Conservation (phyloP, 2,888 invertebrate species). For the Tetrapedia diversipes region DNA sequence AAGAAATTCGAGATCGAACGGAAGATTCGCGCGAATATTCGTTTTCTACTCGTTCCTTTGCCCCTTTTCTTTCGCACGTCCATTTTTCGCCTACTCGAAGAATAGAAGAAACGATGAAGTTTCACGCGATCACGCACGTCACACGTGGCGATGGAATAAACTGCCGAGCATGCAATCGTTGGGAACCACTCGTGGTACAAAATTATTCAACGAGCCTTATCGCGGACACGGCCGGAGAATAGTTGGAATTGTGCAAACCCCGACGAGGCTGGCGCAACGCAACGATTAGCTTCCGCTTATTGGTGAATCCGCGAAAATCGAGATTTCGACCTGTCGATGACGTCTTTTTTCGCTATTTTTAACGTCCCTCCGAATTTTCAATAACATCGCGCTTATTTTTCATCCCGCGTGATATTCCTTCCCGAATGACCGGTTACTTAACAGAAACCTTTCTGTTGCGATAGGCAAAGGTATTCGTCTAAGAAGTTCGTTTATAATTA, state of each 20-base stretch:
- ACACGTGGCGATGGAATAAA: constrained; percentile 10
- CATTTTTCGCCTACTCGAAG: background rate
- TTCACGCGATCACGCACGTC: constrained; percentile 40
- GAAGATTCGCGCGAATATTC: constrained; percentile 17
- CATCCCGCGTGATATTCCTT: too few species aligned
- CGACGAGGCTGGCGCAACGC: background rate
- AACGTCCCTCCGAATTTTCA: too few species aligned
- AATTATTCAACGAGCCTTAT: constrained; percentile 40
- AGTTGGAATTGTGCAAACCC: constrained; percentile 9
- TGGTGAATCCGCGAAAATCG: background rate
- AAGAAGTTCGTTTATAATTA: too few species aligned
- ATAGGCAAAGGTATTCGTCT: too few species aligned
- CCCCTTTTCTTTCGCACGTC: background rate
- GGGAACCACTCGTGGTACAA: constrained; percentile 12
- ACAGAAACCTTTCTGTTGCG: too few species aligned
- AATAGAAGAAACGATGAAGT: constrained; percentile 1
- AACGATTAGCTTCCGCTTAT: background rate
- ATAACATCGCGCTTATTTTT: too few species aligned
- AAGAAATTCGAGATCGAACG: background rate
- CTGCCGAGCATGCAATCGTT: constrained; percentile 27
- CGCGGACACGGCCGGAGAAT: background rate
- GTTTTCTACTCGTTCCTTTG: background rate
- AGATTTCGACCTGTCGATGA: background rate
- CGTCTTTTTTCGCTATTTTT: background rate
- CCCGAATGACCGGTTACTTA: too few species aligned